These are phyloP conservation scores for Neoscelio sp. DNA, from an alignment of 2,888 invertebrate genomes.

Conservation along the genomic window DNA sequence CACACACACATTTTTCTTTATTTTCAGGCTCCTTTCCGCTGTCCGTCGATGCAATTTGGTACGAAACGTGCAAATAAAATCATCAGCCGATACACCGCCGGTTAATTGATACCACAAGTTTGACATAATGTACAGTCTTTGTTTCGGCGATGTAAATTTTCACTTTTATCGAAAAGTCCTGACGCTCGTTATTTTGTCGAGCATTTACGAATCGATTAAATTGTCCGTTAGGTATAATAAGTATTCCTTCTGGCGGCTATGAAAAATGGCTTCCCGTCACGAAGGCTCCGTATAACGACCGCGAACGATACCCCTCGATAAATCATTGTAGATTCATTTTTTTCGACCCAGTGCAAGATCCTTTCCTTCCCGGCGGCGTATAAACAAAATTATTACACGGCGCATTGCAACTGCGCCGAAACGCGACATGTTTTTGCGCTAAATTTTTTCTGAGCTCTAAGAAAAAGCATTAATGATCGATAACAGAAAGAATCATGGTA, in stretches of 20 bases:
- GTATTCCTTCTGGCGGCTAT: slow-evolving; percentile 74
- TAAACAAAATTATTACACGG: slow-evolving; percentile 60
- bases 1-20: background rate
- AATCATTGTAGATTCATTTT: slow-evolving; percentile 77
- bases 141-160: slow-evolving; percentile 57
- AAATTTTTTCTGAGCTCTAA: too few species aligned
- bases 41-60: background rate
- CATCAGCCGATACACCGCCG: slow-evolving; percentile 4
- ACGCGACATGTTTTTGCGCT: slow-evolving; percentile 39
- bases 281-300: slow-evolving; percentile 73
- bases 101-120: slow-evolving; percentile 54
- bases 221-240: slow-evolving; percentile 73
- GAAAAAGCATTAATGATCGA: slow-evolving; percentile 44
- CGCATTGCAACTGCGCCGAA: slow-evolving; percentile 43
- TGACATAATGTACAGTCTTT: slow-evolving; percentile 23
- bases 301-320: slow-evolving; percentile 76
- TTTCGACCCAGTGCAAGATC: slow-evolving; percentile 45
- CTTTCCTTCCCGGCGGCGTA: slow-evolving; percentile 27
- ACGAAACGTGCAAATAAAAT: slow-evolving; percentile 23
- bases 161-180: slow-evolving; percentile 52
- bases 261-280: slow-evolving; percentile 78
- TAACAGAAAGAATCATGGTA: too few species aligned
- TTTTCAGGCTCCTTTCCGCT: too few species aligned
- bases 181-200: slow-evolving; percentile 47
- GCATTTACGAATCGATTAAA: slow-evolving; percentile 77